A percentile compares a stretch with the other conserved stretches of the same genome.
Conservation (phyloP, 2,113 vertebrate species). For the Cryptoleucopteryx plumbea region DNA sequence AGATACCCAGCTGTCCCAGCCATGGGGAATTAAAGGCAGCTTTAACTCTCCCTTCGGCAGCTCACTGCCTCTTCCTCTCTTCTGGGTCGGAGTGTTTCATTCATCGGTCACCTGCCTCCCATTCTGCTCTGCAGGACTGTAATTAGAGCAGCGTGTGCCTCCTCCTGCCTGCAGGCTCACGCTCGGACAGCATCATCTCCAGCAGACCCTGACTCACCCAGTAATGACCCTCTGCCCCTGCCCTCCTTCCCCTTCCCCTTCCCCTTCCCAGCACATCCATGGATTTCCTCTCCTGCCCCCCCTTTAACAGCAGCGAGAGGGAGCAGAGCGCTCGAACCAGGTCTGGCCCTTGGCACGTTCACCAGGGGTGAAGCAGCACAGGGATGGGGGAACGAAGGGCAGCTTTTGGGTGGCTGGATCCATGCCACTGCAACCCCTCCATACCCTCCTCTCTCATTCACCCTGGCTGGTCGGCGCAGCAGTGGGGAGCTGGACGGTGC, state of each 20-base stretch:
- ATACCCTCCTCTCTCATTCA: background rate
- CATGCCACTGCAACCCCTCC: background rate
- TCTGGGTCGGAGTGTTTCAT: background rate
- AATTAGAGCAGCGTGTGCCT: background rate
- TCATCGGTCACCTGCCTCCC: background rate
- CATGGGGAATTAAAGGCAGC: background rate
- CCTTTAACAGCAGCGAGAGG: background rate
- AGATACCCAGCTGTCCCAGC: fast-evolving
- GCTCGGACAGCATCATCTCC: background rate
- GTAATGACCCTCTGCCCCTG: background rate
- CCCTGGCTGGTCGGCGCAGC: background rate
- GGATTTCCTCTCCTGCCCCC: background rate
- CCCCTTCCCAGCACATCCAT: background rate
- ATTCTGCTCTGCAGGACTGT: background rate
- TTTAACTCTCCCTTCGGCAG: background rate
- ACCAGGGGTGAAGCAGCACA: background rate
- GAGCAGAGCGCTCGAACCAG: background rate
- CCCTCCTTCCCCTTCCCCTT: background rate
- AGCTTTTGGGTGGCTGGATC: background rate
- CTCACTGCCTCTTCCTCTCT: background rate
- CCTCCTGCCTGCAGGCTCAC: background rate
- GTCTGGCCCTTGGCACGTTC: background rate
- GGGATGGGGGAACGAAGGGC: background rate
- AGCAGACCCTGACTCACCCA: constrained; percentile 6
- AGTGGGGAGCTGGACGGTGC: fast-evolving